These are phyloP conservation scores for Aramus guarauna DNA, from an alignment of 2,113 vertebrate species.

Conservation along the genomic window DNA sequence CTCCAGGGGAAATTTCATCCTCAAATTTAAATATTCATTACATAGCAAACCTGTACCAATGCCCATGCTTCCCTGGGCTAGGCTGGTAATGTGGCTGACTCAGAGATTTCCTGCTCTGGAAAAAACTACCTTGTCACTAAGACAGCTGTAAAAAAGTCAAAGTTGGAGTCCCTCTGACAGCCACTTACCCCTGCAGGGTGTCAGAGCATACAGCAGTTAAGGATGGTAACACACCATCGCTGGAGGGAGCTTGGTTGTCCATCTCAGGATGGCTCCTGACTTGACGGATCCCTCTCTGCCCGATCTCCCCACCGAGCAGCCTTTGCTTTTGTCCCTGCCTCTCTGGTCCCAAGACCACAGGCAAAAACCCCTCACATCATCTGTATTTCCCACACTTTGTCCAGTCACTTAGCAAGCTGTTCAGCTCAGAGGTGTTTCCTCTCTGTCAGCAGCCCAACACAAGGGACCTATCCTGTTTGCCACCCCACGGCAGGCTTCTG, in stretches of 20 bases:
- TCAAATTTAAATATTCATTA: slow-evolving; percentile 3
- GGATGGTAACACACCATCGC: neutral
- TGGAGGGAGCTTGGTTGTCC: neutral
- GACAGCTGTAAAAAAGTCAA: neutral
- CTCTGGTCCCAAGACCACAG: neutral
- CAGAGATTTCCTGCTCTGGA: neutral
- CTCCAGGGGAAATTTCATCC: neutral
- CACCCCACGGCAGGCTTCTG: neutral
- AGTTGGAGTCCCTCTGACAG: neutral
- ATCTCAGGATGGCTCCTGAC: neutral
- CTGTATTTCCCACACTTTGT: neutral
- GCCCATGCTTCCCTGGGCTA: neutral
- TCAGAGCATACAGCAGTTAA: neutral
- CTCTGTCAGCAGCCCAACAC: neutral
- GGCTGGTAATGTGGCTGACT: neutral
- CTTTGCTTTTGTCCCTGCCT: neutral
- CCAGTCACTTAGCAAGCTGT: neutral
- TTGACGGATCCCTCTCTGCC: neutral
- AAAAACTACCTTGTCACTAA: neutral
- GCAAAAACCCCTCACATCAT: no score
- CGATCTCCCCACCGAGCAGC: fast-evolving
- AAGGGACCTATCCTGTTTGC: no score
- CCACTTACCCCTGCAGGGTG: neutral
- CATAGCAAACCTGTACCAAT: neutral
- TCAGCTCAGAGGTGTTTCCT: neutral